Base-by-base conservation (phyloP, 1,140 invertebrate species). In the Neodiprion virginianus region DNA sequence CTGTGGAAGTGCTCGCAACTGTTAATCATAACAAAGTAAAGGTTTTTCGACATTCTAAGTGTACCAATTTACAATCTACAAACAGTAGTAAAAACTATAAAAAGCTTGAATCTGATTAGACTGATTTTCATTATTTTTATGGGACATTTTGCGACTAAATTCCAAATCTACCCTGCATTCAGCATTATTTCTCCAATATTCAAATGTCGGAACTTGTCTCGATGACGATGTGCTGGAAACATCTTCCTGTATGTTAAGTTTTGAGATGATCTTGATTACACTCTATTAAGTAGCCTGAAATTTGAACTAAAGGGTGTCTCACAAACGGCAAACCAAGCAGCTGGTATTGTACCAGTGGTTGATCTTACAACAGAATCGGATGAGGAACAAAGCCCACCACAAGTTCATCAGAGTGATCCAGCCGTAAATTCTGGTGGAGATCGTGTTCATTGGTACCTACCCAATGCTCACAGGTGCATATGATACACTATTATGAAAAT, bases 301-400 rank as follows among this genome's bases (percentile, higher is more conserved):
- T 71, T n/a, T 67, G 23, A 47, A 7, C 21, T 23, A 11, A 11
- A 12, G 21, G 23, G 14, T 76, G 23, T 77, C 72, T 72, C 74
- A 28, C 71, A 69, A 65, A 75, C 40, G 74, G 72, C 40, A 72
- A 83, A 71, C 70, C n/a, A 71, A 74, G 61, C 68, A 75, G 47
- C 53, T 50, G n/a, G 76, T 76, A 40, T 68, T 69, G 91, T 92
- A 21, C 88, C 88, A 68, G 85, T 93, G 14, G 92, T 94, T 68
- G 92, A 94, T 87, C 84, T 93, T 74, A 93, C 92, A 47, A 89
- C 90, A 78, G 92, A 92, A 73, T 92, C 92, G 78, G 92, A 93
- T 83, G 92, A 92, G 84, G 90, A 90, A 74, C 82, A 85, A 75
- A 74, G 78, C 21, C 79, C 79, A 48, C 48, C 78, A 49, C 78